These are phyloP conservation scores for Pelecanoides urinatrix DNA, from an alignment of 2,113 vertebrate species.

Conservation along the genomic window DNA sequence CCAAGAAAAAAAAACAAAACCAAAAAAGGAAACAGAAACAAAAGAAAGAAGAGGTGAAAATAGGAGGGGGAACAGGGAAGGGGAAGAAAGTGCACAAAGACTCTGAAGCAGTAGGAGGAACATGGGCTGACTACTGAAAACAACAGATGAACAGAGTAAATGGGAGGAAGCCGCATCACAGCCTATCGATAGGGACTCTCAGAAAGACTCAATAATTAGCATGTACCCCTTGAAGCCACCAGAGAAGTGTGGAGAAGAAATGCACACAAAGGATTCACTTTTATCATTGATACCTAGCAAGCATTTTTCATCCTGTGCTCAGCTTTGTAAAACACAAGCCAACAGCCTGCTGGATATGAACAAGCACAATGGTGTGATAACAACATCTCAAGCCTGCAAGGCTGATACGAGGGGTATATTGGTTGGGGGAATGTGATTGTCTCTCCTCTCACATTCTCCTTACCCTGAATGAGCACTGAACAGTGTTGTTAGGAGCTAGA, in stretches of 20 bases:
- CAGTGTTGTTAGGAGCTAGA: background rate
- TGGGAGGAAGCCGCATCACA: background rate
- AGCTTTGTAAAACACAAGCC: slow-evolving; percentile 20
- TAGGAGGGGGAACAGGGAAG: background rate
- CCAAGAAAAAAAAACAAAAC: background rate
- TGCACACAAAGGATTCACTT: background rate
- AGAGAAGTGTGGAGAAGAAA: background rate
- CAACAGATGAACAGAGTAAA: background rate
- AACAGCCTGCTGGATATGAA: background rate
- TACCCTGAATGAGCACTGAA: background rate
- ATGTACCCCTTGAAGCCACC: background rate
- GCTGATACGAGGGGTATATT: background rate
- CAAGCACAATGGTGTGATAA: background rate
- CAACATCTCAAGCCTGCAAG: background rate
- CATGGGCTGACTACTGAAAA: background rate
- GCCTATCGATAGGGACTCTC: background rate
- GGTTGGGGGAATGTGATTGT: background rate
- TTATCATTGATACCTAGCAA: slow-evolving; percentile 4
- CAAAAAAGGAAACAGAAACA: background rate
- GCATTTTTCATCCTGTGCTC: slow-evolving; percentile 10
- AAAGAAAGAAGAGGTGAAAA: background rate
- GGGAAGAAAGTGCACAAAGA: background rate
- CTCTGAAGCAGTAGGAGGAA: background rate
- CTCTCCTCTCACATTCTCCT: slow-evolving; percentile 9
- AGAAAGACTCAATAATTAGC: background rate